Conservation (phyloP, 1,140 invertebrate genomes). For the Phthorimaea operculella region DNA sequence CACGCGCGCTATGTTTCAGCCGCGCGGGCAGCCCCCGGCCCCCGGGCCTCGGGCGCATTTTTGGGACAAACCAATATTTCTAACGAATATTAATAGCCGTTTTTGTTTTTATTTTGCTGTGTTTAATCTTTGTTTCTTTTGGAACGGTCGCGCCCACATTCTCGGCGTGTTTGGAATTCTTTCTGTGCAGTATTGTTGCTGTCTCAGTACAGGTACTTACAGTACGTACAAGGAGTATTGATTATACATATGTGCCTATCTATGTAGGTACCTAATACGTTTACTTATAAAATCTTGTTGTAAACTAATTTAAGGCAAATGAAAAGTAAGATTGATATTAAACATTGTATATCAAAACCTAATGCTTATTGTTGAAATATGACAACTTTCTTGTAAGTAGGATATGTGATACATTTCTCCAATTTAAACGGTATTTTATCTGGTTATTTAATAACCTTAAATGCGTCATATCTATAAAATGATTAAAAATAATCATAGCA, state of each 20-base stretch:
- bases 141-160: conserved; percentile 31
- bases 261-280: too few species aligned
- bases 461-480: too few species aligned
- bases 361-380: too few species aligned
- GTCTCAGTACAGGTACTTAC: not conserved
- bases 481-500: not conserved
- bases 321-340: too few species aligned
- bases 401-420: too few species aligned
- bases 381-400: too few species aligned
- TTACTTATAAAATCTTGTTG: too few species aligned
- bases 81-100: conserved; percentile 62
- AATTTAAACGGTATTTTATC: too few species aligned
- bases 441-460: too few species aligned
- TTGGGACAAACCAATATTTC: conserved; percentile 64
- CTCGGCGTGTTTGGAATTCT: conserved; percentile 18
- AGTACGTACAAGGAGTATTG: not conserved
- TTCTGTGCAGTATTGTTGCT: conserved; percentile 11
- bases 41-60: conserved; percentile 46
- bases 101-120: conserved; percentile 53
- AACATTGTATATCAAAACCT: too few species aligned
- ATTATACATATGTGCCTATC: not conserved
- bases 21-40: too few species aligned
- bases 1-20: conserved; percentile 55
- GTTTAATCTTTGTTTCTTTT: conserved; percentile 32
- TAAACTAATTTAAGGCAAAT: too few species aligned